phyloP scores from a whole-genome alignment of 2,888 invertebrate species.

The Pilophorus perplexus region DNA sequence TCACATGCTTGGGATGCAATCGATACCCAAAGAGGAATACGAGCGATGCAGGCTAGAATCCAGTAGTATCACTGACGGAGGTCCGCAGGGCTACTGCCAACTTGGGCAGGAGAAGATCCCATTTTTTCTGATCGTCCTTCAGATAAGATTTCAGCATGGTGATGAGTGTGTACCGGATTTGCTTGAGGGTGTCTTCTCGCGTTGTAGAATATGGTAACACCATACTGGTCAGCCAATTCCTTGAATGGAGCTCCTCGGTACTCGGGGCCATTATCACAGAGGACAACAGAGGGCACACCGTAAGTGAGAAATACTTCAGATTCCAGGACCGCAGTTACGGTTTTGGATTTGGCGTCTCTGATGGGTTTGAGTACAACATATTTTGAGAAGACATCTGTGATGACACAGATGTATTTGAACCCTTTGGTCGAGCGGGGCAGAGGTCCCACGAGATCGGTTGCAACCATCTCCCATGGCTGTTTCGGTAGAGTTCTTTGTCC shows the following conservation, averaged over 20 bases:
- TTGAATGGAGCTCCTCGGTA: too few relatives aligned
- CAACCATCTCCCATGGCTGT: conserved; percentile 46
- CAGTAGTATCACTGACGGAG: conserved; percentile 42
- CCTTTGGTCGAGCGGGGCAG: conserved; percentile 34
- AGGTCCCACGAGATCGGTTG: conserved; percentile 46
- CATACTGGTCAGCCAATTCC: conserved; percentile 34
- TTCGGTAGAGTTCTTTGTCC: neutral
- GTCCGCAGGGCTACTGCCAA: conserved; percentile 48
- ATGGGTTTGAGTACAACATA: neutral
- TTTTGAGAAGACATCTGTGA: conserved; percentile 47
- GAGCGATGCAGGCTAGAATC: conserved; percentile 45
- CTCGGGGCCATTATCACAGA: neutral
- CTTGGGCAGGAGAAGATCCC: conserved; percentile 47
- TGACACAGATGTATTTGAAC: conserved; percentile 47
- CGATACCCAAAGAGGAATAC: conserved; percentile 17
- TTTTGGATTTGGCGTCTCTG: neutral
- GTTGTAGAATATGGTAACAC: too few relatives aligned
- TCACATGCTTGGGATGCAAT: neutral
- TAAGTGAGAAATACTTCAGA: too few relatives aligned
- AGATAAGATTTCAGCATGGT: conserved; percentile 47
- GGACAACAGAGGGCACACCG: neutral
- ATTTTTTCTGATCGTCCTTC: conserved; percentile 46
- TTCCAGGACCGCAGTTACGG: neutral
- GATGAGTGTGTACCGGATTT: conserved; percentile 48
- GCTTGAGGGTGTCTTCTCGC: conserved; percentile 47